A percentile compares a stretch with the other conserved stretches of the same genome.
Evolutionary conservation across 92 coral and sea anemone genomes (phyloP).

Genomic region (Phenganax marumi): DNA sequence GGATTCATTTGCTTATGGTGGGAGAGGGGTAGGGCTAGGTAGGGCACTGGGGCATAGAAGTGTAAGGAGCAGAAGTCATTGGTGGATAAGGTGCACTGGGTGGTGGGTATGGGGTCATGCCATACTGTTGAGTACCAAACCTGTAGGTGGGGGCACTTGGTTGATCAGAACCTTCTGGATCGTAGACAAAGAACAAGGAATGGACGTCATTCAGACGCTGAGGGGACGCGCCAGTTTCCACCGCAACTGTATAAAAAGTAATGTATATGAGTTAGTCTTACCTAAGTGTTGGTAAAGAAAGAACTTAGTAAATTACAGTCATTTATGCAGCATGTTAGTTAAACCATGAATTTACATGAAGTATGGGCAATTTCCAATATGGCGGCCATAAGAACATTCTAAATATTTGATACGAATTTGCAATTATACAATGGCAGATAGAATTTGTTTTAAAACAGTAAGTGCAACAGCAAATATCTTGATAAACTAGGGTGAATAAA

Average conservation of each 20-base stretch:
- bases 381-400: slow-evolving; percentile 1
- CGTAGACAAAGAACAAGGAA: neutral
- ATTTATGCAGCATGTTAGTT: too few relatives aligned
- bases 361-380: neutral
- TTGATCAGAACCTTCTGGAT: neutral
- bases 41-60: slow-evolving; percentile 2
- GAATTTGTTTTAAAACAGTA: slow-evolving; percentile 12
- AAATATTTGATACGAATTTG: neutral
- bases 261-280: neutral
- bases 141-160: neutral
- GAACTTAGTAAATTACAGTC: too few relatives aligned
- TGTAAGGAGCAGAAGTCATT: too few relatives aligned
- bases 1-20: neutral
- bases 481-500: neutral
- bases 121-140: neutral
- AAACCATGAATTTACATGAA: neutral
- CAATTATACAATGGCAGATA: neutral
- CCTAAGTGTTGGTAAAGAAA: neutral
- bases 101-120: neutral
- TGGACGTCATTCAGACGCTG: neutral
- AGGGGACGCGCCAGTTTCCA: neutral
- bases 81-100: too few relatives aligned
- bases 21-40: neutral
- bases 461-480: slow-evolving; percentile 3
- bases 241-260: neutral